Percentiles rank a stretch among this genome's conserved stretches.
These are phyloP conservation scores for Flexamia atlantica DNA, from an alignment of 2,888 invertebrate species.

Conservation along the genomic window DNA sequence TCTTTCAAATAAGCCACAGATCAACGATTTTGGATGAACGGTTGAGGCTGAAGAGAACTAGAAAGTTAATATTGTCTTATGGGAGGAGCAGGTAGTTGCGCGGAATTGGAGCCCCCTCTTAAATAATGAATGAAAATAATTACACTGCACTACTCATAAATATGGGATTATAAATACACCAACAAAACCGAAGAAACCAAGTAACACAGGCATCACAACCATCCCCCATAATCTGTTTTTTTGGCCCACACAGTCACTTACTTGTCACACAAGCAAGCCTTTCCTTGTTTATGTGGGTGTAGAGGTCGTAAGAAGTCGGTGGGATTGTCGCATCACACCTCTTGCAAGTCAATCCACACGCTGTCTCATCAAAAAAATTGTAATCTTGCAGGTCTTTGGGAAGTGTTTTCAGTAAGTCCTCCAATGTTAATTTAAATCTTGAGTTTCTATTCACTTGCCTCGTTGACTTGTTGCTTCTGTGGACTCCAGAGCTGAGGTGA, in stretches of 20 bases:
- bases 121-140: too few relatives aligned
- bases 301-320: conserved; percentile 11
- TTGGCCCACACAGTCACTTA: too few relatives aligned
- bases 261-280: neutral
- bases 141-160: too few relatives aligned
- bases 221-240: neutral
- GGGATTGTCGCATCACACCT: neutral
- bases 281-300: neutral
- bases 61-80: too few relatives aligned
- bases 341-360: neutral
- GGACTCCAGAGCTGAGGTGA: neutral
- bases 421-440: neutral
- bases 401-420: neutral
- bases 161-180: too few relatives aligned
- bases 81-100: too few relatives aligned
- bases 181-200: too few relatives aligned
- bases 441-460: neutral
- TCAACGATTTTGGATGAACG: too few relatives aligned
- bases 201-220: too few relatives aligned
- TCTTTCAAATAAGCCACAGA: too few relatives aligned
- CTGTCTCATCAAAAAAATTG: conserved; percentile 6
- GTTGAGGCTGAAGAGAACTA: too few relatives aligned
- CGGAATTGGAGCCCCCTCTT: too few relatives aligned
- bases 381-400: neutral
- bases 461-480: neutral